Conservation (phyloP, 2,888 invertebrate genomes). For the Altica lythri region DNA sequence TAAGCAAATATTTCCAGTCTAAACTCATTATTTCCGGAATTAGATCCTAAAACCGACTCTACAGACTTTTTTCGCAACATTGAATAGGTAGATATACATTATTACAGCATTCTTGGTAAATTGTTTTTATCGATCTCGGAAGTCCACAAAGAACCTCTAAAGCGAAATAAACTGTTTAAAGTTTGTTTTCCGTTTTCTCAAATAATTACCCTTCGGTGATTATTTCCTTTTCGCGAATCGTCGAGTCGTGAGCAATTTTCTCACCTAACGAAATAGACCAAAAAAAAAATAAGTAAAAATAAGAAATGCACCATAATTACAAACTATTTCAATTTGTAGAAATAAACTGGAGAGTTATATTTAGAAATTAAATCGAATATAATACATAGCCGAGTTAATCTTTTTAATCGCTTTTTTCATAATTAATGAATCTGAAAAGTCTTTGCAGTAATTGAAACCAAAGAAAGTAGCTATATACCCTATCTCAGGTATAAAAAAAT, state of each 20-base stretch:
- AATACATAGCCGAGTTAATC: too few relatives aligned
- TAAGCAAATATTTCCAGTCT: background rate
- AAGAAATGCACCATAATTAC: slow-evolving; percentile 4
- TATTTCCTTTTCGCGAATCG: slow-evolving; percentile 18
- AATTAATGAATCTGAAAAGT: too few relatives aligned
- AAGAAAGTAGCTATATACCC: too few relatives aligned
- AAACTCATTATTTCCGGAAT: slow-evolving; percentile 3
- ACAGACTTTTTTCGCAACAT: slow-evolving; percentile 1
- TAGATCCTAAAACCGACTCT: slow-evolving; percentile 1
- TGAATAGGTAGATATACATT: slow-evolving; percentile 6
- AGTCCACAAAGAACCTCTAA: slow-evolving; percentile 16
- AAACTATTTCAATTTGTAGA: slow-evolving; percentile 8
- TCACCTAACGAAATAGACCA: slow-evolving; percentile 26
- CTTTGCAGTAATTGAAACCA: too few relatives aligned
- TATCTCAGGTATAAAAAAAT: too few relatives aligned
- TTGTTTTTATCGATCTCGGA: slow-evolving; percentile 20
- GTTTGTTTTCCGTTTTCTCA: slow-evolving; percentile 26
- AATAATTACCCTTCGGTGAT: slow-evolving; percentile 25
- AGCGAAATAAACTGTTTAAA: slow-evolving; percentile 22
- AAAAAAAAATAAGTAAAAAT: slow-evolving; percentile 12
- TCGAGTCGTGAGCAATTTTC: slow-evolving; percentile 27
- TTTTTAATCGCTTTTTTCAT: too few relatives aligned
- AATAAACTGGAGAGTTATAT: too few relatives aligned
- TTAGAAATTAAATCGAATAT: too few relatives aligned
- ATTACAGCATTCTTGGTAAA: slow-evolving; percentile 12